Conservation (phyloP, 2,888 invertebrate species). For the Tenodera sinensis region DNA sequence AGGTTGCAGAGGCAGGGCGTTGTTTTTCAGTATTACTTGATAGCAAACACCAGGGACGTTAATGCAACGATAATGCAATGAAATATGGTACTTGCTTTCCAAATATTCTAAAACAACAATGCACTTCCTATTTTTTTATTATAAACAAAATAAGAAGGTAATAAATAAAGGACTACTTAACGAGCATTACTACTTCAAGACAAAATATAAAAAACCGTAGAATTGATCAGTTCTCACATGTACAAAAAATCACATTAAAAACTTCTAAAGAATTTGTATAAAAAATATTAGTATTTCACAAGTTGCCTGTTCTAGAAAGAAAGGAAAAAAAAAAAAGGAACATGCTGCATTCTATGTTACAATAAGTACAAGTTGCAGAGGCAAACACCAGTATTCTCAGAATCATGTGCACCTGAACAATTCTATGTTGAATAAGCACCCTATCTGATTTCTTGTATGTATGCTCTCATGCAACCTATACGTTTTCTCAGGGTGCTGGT, state of each 20-base stretch:
- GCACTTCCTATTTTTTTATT: neutral
- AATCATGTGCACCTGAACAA: neutral
- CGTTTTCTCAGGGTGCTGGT: neutral
- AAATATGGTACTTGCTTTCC: neutral
- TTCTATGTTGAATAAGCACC: neutral
- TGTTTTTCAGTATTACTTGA: no score
- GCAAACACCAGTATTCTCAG: neutral
- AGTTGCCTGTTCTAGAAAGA: neutral
- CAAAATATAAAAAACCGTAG: neutral
- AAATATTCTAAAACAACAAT: neutral
- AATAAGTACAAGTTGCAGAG: neutral
- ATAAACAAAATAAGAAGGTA: neutral
- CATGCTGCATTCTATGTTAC: neutral
- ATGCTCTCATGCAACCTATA: neutral
- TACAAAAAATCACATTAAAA: neutral
- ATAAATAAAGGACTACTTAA: neutral
- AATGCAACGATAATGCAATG: no score
- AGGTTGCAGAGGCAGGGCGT: no score
- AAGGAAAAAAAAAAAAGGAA: no score
- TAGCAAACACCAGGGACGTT: no score
- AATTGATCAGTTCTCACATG: neutral
- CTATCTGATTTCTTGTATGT: neutral
- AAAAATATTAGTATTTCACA: neutral
- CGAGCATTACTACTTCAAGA: neutral
- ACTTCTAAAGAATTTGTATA: neutral